phyloP scores from a whole-genome alignment of 2,113 vertebrate genomes.

The Orientallactaga bullata region DNA sequence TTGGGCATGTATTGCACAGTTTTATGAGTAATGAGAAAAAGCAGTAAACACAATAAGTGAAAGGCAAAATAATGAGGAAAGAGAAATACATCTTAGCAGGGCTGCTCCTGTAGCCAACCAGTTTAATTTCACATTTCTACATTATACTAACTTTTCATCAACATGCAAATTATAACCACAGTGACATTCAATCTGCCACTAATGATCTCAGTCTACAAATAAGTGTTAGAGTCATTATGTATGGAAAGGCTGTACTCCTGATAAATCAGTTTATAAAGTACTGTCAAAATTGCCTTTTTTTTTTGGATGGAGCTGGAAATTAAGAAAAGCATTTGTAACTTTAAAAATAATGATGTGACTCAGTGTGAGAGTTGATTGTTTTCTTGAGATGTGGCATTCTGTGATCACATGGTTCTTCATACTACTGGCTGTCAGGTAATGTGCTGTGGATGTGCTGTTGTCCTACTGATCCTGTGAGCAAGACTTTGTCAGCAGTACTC shows the following conservation, averaged over 20 bases:
- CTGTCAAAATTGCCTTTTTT: conserved; percentile 3
- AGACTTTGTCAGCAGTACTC: neutral
- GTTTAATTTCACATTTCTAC: conserved; percentile 64
- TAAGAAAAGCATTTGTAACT: conserved; percentile 39
- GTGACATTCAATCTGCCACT: conserved; percentile 17
- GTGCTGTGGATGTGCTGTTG: neutral
- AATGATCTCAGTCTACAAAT: conserved; percentile 24
- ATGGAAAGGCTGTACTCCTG: conserved; percentile 2
- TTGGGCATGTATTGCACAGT: conserved; percentile 26
- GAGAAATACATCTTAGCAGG: conserved; percentile 48
- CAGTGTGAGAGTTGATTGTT: neutral
- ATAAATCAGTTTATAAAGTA: conserved; percentile 46
- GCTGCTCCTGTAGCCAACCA: neutral
- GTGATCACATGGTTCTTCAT: neutral
- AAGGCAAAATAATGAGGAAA: conserved; percentile 53
- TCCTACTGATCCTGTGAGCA: neutral
- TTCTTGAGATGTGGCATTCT: neutral
- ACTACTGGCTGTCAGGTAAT: neutral
- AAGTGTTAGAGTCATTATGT: neutral
- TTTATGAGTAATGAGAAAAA: conserved; percentile 65
- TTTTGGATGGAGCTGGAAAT: conserved; percentile 34
- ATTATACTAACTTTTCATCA: conserved; percentile 68
- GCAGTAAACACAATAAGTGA: conserved; percentile 49
- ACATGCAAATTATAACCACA: conserved; percentile 9
- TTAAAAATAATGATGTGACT: neutral